phyloP scores from a whole-genome alignment of 2,113 vertebrate species.

The Artemisiospiza belli region DNA sequence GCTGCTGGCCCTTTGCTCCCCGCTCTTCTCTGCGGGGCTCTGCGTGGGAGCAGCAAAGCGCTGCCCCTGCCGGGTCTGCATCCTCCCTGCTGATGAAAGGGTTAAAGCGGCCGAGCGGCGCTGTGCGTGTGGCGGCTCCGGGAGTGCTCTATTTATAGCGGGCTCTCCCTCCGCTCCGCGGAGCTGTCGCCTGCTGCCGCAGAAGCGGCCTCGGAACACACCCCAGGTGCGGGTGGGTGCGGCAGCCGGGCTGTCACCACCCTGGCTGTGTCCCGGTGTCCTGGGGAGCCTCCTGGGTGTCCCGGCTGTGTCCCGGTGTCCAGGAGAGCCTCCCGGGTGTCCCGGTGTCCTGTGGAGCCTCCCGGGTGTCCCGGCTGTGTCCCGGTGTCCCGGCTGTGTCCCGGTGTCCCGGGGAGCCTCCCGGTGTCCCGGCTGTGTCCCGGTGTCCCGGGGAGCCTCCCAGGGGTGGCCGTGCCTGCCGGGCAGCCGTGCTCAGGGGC shows the following conservation, averaged over 20 bases:
- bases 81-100: not conserved
- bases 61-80: accelerated
- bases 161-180: not conserved
- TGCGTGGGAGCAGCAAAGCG: accelerated
- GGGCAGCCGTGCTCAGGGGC: accelerated
- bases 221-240: not conserved
- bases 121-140: not conserved
- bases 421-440: too few relatives aligned
- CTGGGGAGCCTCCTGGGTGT: too few relatives aligned
- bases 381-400: too few relatives aligned
- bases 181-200: not conserved
- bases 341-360: too few relatives aligned
- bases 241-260: not conserved
- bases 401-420: too few relatives aligned
- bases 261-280: too few relatives aligned
- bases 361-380: too few relatives aligned
- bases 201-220: not conserved
- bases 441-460: too few relatives aligned
- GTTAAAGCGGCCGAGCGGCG: not conserved
- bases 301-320: too few relatives aligned
- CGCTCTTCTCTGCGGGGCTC: accelerated
- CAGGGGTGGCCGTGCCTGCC: too few relatives aligned
- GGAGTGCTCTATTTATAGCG: not conserved
- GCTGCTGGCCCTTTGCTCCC: not conserved
- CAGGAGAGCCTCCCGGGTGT: too few relatives aligned